These are phyloP conservation scores for Phaethon lepturus DNA, from an alignment of 2,113 vertebrate species.

Conservation along the genomic window DNA sequence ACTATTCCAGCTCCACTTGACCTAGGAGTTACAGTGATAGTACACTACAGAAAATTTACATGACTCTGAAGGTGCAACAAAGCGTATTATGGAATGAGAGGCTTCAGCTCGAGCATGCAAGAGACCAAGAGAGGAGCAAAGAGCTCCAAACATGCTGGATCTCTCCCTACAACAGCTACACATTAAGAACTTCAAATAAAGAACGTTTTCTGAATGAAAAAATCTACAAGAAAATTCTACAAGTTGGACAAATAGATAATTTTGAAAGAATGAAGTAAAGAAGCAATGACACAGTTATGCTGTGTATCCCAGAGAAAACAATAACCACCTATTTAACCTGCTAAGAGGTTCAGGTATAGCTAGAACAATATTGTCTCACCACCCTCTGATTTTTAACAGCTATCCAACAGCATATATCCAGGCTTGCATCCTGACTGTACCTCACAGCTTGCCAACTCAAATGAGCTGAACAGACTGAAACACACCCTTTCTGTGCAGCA, in stretches of 20 bases:
- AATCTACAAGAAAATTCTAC: neutral
- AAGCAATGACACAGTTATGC: neutral
- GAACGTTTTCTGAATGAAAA: neutral
- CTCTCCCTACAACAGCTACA: no score
- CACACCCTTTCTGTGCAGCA: neutral
- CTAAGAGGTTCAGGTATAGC: neutral
- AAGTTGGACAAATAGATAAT: neutral
- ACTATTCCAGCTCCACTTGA: neutral
- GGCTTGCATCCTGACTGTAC: neutral
- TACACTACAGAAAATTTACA: neutral
- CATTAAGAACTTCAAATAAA: neutral
- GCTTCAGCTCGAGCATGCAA: neutral
- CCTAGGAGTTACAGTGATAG: neutral
- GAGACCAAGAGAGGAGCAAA: neutral
- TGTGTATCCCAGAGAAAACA: neutral
- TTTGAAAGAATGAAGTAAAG: neutral
- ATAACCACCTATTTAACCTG: neutral
- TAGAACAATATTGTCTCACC: neutral
- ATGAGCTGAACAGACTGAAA: neutral
- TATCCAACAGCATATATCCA: neutral
- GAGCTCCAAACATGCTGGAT: neutral
- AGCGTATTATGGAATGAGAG: accelerated
- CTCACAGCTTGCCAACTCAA: neutral
- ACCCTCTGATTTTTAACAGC: neutral
- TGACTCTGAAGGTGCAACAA: neutral